Base-by-base conservation (phyloP, 2,888 invertebrate species). In the Pristionchus maxplancki region DNA sequence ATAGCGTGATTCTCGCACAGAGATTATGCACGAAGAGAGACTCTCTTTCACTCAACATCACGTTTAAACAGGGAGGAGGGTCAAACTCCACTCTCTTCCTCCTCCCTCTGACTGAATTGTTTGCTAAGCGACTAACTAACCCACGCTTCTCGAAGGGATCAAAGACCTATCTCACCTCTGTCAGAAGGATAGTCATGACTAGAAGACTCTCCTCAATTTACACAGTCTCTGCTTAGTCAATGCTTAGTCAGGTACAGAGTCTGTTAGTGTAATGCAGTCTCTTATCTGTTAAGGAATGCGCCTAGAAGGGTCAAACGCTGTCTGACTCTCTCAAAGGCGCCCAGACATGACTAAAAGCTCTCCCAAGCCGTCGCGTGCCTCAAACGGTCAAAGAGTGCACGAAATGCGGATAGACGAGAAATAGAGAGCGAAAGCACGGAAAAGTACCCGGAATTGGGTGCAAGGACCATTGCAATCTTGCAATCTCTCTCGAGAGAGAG, bases 51-150 rank as follows among this genome's bases (percentile, higher is more conserved):
- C 58, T n/a, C n/a, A 58, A 58, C 24, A 58, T 58, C 58, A 58
- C 58, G 58, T 58, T 58, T 58, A 58, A 24, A 58, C 1, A 5
- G 24, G 24, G n/a, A 8, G 58, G 58, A n/a, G n/a, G 71, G 31
- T 20, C 71, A 71, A 37, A 71, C 71, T 71, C 71, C 71, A 71
- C 71, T 71, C 37, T 71, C 37, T 71, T 71, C 37, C 9, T 4
- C 37, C 58, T 20, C 58, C 6, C n/a, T n/a, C 58, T 6, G 17
- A 2, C 20, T n/a, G 17, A 6, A 20, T 37, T 71, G 71, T 37
- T 71, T 71, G 71, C 71, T 37, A 37, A 71, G 71, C 37, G 71
- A 71, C 71, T 71, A 34, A 71, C 37, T 71, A 71, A 37, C 71
- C 71, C 71, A 71, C 71, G 71, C 71, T 20, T 40, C 24, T 40